Conservation (phyloP, 2,113 vertebrate species). For the Tupaia chinensis region DNA sequence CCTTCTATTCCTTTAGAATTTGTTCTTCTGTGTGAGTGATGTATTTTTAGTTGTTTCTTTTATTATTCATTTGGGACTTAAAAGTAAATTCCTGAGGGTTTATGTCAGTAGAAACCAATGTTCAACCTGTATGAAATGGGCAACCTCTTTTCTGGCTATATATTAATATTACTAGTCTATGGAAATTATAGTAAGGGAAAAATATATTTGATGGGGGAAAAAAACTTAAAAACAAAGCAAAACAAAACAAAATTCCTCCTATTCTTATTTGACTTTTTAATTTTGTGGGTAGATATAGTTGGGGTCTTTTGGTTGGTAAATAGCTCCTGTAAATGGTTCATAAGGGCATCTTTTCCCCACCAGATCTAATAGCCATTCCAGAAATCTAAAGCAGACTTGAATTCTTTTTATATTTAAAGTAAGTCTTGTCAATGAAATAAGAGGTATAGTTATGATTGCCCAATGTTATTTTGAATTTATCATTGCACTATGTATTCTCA, state of each 20-base stretch:
- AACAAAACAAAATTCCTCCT: not conserved
- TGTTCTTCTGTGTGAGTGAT: not conserved
- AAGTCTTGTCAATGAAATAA: not conserved
- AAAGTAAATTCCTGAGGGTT: not conserved
- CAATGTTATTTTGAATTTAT: slow-evolving; percentile 41
- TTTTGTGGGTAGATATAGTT: not conserved
- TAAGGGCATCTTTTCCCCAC: not conserved
- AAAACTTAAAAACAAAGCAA: not conserved
- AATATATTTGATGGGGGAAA: not conserved
- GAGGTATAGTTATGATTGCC: not conserved
- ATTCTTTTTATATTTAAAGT: slow-evolving; percentile 34
- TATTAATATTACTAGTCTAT: not conserved
- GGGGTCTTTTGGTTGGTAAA: not conserved
- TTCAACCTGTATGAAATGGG: not conserved
- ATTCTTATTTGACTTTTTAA: slow-evolving; percentile 24
- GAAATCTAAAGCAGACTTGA: not conserved
- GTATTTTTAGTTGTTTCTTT: not conserved
- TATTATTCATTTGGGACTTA: not conserved
- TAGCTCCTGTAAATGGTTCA: not conserved
- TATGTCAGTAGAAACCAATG: not conserved
- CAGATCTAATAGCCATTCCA: not conserved
- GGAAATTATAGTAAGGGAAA: not conserved
- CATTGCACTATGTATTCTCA: slow-evolving; percentile 60
- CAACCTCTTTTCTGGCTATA: not conserved
- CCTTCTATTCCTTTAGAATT: not conserved